phyloP scores from a whole-genome alignment of 2,888 invertebrate genomes.

The Lutraria lutraria region DNA sequence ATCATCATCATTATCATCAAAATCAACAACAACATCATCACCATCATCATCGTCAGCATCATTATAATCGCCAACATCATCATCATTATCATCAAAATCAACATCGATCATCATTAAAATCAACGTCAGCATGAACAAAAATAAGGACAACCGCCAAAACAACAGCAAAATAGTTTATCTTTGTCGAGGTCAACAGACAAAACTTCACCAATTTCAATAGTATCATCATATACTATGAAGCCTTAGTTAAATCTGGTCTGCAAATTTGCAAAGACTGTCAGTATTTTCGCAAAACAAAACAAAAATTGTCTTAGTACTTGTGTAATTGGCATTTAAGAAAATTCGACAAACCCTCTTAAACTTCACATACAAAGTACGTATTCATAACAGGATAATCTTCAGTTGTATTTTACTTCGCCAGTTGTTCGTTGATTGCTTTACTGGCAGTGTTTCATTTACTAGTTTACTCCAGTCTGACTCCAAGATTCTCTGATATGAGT shows the following conservation, averaged over 20 bases:
- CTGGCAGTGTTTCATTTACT: not conserved
- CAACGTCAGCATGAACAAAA: slow-evolving; percentile 11
- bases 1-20: slow-evolving; percentile 10
- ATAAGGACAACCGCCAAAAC: slow-evolving; percentile 38
- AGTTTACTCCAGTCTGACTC: not conserved
- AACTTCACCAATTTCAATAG: too few relatives aligned
- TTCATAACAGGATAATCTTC: not conserved
- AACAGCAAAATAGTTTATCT: not conserved
- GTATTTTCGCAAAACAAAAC: too few relatives aligned
- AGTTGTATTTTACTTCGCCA: not conserved
- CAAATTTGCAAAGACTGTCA: too few relatives aligned
- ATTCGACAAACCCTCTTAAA: not conserved
- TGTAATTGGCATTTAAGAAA: not conserved
- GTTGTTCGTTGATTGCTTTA: slow-evolving; percentile 2
- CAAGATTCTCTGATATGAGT: not conserved
- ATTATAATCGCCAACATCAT: slow-evolving; percentile 2
- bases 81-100: slow-evolving; percentile 12
- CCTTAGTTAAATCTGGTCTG: too few relatives aligned
- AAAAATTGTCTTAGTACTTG: too few relatives aligned
- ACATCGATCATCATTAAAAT: not conserved
- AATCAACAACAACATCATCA: not conserved
- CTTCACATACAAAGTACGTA: not conserved
- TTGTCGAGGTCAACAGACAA: not conserved
- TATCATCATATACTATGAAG: too few relatives aligned
- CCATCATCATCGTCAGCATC: not conserved